Conservation (phyloP, 2,888 invertebrate species). For the Drosophila suboccidentalis region DNA sequence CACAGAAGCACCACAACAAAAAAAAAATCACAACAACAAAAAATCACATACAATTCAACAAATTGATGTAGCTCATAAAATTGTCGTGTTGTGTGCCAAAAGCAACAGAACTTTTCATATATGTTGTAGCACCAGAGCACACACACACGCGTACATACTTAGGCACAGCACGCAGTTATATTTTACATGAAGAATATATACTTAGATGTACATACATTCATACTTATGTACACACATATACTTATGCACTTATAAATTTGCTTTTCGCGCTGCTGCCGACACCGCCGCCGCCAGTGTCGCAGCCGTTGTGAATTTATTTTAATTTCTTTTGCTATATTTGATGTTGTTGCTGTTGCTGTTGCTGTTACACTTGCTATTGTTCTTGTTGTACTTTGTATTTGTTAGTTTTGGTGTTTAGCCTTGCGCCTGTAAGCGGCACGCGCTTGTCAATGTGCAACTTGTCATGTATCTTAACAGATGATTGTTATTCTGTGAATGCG, state of each 20-base stretch:
- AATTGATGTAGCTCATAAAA: neutral
- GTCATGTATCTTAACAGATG: constrained; percentile 38
- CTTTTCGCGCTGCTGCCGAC: constrained; percentile 38
- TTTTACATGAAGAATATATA: constrained; percentile 4
- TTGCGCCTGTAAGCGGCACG: constrained; percentile 44
- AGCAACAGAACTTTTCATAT: constrained; percentile 3
- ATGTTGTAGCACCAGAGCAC: constrained; percentile 14
- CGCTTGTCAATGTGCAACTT: constrained; percentile 27
- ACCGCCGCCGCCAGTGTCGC: constrained; percentile 2
- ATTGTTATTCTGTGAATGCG: constrained; percentile 32
- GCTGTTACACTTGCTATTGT: constrained; percentile 6
- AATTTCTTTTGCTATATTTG: constrained; percentile 40
- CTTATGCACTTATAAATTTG: constrained; percentile 57
- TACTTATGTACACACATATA: neutral
- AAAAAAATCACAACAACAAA: constrained; percentile 22
- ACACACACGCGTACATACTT: constrained; percentile 13
- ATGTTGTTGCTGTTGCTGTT: constrained; percentile 18
- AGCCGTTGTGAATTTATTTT: constrained; percentile 62
- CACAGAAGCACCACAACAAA: constrained; percentile 4
- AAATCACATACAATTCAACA: constrained; percentile 15
- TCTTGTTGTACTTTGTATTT: constrained; percentile 2
- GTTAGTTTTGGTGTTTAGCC: constrained; percentile 20
- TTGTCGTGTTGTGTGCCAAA: constrained; percentile 6
- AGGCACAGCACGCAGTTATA: constrained; percentile 6
- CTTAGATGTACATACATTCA: constrained; percentile 13